phyloP scores from a whole-genome alignment of 2,888 invertebrate genomes.

The Scaptodrosophila latifasciaeformis region DNA sequence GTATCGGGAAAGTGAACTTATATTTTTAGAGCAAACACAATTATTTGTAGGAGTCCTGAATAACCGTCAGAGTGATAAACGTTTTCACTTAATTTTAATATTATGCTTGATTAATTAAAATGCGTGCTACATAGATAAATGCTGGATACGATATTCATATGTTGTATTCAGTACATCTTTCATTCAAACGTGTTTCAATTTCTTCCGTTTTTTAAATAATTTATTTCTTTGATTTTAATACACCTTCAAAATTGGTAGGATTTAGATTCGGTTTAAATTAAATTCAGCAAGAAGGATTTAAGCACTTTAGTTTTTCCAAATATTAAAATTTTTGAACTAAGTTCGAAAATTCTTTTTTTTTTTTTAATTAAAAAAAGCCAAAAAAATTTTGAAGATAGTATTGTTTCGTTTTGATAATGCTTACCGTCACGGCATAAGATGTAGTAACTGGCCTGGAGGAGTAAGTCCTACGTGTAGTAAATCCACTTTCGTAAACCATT shows the following conservation, averaged over 20 bases:
- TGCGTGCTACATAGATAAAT: too few relatives aligned
- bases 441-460: slow-evolving; percentile 81
- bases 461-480: slow-evolving; percentile 90
- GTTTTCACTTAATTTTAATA: too few relatives aligned
- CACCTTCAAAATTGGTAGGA: slow-evolving; percentile 14
- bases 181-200: slow-evolving; percentile 76
- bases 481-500: slow-evolving; percentile 96
- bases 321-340: slow-evolving; percentile 1
- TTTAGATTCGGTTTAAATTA: slow-evolving; percentile 30
- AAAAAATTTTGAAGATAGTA: too few relatives aligned
- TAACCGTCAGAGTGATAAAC: too few relatives aligned
- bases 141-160: slow-evolving; percentile 72
- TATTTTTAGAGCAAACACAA: too few relatives aligned
- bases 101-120: too few relatives aligned
- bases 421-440: slow-evolving; percentile 88
- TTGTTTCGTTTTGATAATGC: too few relatives aligned
- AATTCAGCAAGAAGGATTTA: slow-evolving; percentile 71
- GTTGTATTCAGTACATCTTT: slow-evolving; percentile 36
- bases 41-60: too few relatives aligned
- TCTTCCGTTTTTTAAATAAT: slow-evolving; percentile 37
- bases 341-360: not conserved
- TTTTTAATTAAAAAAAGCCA: not conserved
- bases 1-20: too few relatives aligned
- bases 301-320: slow-evolving; percentile 52
- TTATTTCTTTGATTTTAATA: too few relatives aligned